phyloP scores from a whole-genome alignment of 2,888 invertebrate species.

The Drosophila nigritarsus region DNA sequence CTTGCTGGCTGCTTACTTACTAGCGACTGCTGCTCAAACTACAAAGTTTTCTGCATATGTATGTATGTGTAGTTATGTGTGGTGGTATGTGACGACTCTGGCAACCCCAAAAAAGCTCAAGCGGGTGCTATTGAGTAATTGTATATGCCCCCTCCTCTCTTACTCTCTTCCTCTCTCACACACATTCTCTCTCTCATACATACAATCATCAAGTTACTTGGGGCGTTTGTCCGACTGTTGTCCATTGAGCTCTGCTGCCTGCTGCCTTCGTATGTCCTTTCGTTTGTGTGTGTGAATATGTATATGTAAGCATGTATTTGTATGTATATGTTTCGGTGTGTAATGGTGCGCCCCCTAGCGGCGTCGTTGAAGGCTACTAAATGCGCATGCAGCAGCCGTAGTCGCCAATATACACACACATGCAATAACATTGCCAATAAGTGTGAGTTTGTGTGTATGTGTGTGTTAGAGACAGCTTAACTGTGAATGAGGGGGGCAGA shows the following conservation, averaged over 20 bases:
- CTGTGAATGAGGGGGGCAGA: conserved; percentile 14
- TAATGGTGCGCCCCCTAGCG: conserved; percentile 50
- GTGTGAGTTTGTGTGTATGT: conserved; percentile 28
- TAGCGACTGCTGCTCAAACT: conserved; percentile 57
- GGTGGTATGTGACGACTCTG: conserved; percentile 52
- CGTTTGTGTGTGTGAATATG: conserved; percentile 28
- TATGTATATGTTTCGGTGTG: conserved; percentile 34
- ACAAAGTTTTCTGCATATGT: conserved; percentile 48
- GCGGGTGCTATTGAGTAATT: conserved; percentile 78
- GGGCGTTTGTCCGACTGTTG: conserved; percentile 71
- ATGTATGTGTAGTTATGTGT: conserved; percentile 49
- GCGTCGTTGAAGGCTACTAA: conserved; percentile 78
- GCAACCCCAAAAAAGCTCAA: conserved; percentile 77
- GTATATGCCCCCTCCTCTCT: conserved; percentile 48
- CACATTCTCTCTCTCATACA: conserved; percentile 45
- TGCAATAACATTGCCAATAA: conserved; percentile 64
- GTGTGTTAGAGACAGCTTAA: conserved; percentile 67
- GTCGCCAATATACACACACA: conserved; percentile 69
- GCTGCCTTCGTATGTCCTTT: conserved; percentile 75
- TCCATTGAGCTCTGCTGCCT: conserved; percentile 66
- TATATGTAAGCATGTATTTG: conserved; percentile 21
- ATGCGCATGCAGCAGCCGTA: conserved; percentile 73
- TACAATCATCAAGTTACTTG: conserved; percentile 77
- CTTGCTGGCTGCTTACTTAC: conserved; percentile 46
- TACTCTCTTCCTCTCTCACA: conserved; percentile 17